Base-by-base conservation (phyloP, 2,113 vertebrate species). In the Ochotona princeps region DNA sequence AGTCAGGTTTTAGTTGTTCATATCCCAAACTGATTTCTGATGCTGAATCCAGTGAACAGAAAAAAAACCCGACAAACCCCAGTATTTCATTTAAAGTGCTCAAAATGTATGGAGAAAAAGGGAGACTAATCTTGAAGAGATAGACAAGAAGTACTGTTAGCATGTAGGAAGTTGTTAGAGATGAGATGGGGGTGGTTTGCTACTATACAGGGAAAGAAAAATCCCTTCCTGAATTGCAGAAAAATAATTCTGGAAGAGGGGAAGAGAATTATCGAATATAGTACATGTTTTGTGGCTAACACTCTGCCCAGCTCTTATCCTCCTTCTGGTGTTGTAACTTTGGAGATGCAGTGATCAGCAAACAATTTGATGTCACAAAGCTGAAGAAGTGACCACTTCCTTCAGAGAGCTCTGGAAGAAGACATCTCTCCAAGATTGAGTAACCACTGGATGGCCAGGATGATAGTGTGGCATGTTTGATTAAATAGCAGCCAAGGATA, bases 261-360 rank as follows among this genome's bases (percentile, higher is more conserved):
- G 23, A 73, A 14, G 35, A 74, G 32, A 89, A 28, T 4, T 32
- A 69, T 44, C 38, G 65, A 20, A 2, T 35, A 14, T 6, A 6
- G 2, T 32, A 7, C 5, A 38, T 75, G 4, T 5, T 57, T 1
- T 3, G 17, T 35, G 3, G 30, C 12, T 60, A 20, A 44, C 17
- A 3, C 23, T 7, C 12, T 7, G 25, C 28, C 2, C 1, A 13
- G 14, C 38, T 15, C 10, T 30, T 7, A 38, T 25, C 8, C 1
- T 49, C 15, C 21, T 11, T 0, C 35, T 35, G 20, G 15, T 79
- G 4, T 57, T 38, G 38, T 2, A 82, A 13, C 13, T 61, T 11
- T 38, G 23, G 47, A 4, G 26, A 10, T 7, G 8, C 20, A 54
- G 51, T 49, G 51, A 72, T n/a, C 28, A 81, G 14, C 13, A 81